These are phyloP conservation scores for Gopherus evgoodei DNA, from an alignment of 2,113 vertebrate species.

Conservation along the genomic window DNA sequence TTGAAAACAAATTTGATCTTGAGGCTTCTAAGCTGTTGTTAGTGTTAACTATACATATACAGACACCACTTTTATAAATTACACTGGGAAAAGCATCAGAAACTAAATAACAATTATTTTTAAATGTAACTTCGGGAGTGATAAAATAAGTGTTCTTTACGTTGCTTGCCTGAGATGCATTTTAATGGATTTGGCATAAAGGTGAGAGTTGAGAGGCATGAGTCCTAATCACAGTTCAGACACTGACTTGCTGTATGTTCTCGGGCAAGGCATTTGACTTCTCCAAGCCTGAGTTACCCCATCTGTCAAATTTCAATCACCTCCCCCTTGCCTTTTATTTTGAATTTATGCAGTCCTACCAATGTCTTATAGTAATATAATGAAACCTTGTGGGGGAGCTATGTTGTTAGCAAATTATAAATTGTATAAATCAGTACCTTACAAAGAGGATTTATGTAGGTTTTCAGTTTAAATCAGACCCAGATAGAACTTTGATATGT, in stretches of 20 bases:
- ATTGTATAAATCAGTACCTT: not conserved
- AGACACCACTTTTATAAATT: not conserved
- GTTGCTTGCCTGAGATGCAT: not conserved
- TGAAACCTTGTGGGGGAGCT: not conserved
- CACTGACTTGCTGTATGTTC: not conserved
- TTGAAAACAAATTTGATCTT: not conserved
- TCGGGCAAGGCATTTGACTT: not conserved
- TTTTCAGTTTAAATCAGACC: not conserved
- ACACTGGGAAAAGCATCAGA: not conserved
- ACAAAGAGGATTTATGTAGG: not conserved
- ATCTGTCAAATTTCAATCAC: rapidly evolving
- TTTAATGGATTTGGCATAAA: not conserved
- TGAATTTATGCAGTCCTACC: not conserved
- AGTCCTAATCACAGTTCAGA: not conserved
- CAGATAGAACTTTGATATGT: not conserved
- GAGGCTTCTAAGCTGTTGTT: not conserved
- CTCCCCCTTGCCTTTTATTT: not conserved
- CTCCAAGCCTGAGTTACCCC: not conserved
- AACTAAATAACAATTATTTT: not conserved
- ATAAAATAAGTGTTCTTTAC: not conserved
- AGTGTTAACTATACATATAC: not conserved
- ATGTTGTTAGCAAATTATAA: not conserved
- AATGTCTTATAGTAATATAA: not conserved
- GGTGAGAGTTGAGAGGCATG: not conserved
- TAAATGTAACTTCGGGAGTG: not conserved